A percentile compares a stretch with the other conserved stretches of the same genome.
These are phyloP conservation scores for Apis laboriosa DNA, from an alignment of 1,140 invertebrate species.

Conservation along the genomic window DNA sequence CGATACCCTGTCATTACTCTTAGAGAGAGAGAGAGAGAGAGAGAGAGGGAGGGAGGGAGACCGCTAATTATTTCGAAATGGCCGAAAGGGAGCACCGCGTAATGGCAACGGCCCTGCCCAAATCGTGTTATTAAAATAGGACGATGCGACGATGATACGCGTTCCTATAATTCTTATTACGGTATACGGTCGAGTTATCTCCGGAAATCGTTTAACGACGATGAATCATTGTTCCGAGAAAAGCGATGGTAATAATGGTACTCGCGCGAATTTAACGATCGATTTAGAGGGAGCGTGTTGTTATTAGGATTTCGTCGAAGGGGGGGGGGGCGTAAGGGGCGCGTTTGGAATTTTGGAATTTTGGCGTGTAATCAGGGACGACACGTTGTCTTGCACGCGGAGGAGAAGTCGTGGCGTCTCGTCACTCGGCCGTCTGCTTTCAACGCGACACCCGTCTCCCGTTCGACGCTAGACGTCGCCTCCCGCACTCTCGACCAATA, in stretches of 20 bases:
- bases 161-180: conserved; percentile 12
- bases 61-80: conserved; percentile 68
- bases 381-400: conserved; percentile 62
- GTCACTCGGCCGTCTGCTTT: conserved; percentile 74
- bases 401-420: conserved; percentile 69
- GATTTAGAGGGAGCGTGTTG: no score
- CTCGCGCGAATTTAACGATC: no score
- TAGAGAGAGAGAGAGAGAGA: no score
- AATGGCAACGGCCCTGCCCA: conserved; percentile 64
- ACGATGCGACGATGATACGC: conserved; percentile 59
- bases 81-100: conserved; percentile 54
- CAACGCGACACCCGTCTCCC: conserved; percentile 73
- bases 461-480: conserved; percentile 68
- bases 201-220: no score
- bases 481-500: conserved; percentile 62
- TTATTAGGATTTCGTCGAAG: no score
- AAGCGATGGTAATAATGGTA: no score
- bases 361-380: conserved; percentile 70
- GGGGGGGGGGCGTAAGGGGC: conserved; percentile 3
- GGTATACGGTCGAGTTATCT: no score
- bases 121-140: conserved; percentile 68
- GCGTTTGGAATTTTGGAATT: conserved; percentile 62
- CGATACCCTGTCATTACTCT: conserved; percentile 68
- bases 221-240: no score
- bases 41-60: conserved; percentile 63